These are phyloP conservation scores for Eupristina koningsbergeri DNA, from an alignment of 1,140 invertebrate species.

Conservation along the genomic window DNA sequence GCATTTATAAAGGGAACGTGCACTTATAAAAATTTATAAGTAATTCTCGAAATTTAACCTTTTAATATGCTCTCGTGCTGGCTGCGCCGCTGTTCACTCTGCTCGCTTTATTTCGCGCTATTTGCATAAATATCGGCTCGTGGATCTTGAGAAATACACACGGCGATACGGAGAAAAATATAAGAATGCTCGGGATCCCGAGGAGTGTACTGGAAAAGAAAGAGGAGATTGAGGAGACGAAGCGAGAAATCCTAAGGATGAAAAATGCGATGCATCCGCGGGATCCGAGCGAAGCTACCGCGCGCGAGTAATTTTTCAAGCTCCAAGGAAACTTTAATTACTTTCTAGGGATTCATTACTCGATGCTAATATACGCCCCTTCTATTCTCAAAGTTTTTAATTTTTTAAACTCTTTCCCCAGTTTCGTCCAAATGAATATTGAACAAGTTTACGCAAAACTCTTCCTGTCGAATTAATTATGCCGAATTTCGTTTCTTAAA, in stretches of 20 bases:
- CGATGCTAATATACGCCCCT: slow-evolving; percentile 67
- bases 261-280: slow-evolving; percentile 60
- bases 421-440: slow-evolving; percentile 61
- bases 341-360: slow-evolving; percentile 67
- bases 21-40: slow-evolving; percentile 44
- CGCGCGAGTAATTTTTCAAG: slow-evolving; percentile 56
- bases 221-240: slow-evolving; percentile 51
- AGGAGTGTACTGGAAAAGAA: slow-evolving; percentile 30
- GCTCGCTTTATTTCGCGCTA: slow-evolving; percentile 2
- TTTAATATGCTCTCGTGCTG: slow-evolving; percentile 34
- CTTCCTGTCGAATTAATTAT: slow-evolving; percentile 28
- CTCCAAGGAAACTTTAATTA: slow-evolving; percentile 67
- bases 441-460: slow-evolving; percentile 44
- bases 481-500: slow-evolving; percentile 18
- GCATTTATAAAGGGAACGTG: slow-evolving; percentile 9
- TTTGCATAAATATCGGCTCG: slow-evolving; percentile 39
- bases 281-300: slow-evolving; percentile 37
- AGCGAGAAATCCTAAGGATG: slow-evolving; percentile 55
- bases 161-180: not conserved
- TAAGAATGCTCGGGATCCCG: not conserved
- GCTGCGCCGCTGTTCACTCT: slow-evolving; percentile 5
- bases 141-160: slow-evolving; percentile 12
- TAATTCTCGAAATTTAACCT: slow-evolving; percentile 27
- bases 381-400: slow-evolving; percentile 55
- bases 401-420: slow-evolving; percentile 55